Evolutionary conservation across 2,888 invertebrate species (phyloP).

Genomic region (Noctua comes): DNA sequence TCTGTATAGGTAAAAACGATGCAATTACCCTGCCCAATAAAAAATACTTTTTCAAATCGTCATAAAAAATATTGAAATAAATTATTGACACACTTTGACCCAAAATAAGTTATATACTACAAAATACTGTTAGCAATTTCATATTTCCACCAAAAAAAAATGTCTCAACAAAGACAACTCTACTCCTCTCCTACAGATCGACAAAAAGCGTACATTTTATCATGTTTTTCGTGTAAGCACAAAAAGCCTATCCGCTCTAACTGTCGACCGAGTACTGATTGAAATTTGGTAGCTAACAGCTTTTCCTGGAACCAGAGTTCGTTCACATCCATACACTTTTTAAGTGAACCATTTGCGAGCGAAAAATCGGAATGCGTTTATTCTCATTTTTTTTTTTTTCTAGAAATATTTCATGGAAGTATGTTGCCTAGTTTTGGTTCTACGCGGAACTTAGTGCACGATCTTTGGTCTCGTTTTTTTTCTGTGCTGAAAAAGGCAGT

Average conservation of each 20-base stretch:
- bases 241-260: slow-evolving; percentile 75
- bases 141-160: slow-evolving; percentile 24
- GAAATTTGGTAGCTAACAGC: slow-evolving; percentile 76
- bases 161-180: slow-evolving; percentile 57
- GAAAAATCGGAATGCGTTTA: slow-evolving; percentile 29
- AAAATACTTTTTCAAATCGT: not conserved
- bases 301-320: slow-evolving; percentile 77
- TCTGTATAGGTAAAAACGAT: not conserved
- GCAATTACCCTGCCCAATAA: not conserved
- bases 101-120: not conserved
- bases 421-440: slow-evolving; percentile 30
- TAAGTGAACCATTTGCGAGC: slow-evolving; percentile 19
- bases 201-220: slow-evolving; percentile 78
- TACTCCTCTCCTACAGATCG: slow-evolving; percentile 47
- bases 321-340: slow-evolving; percentile 67
- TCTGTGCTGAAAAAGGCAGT: too few relatives aligned
- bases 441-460: slow-evolving; percentile 22
- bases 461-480: slow-evolving; percentile 21
- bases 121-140: not conserved
- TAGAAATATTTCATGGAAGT: slow-evolving; percentile 7
- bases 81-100: not conserved
- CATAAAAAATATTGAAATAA: not conserved
- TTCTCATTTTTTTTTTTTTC: not conserved
- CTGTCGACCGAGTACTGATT: slow-evolving; percentile 76
- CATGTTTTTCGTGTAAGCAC: slow-evolving; percentile 77